Conservation (phyloP, 2,113 vertebrate genomes). For the Zingel zingel region DNA sequence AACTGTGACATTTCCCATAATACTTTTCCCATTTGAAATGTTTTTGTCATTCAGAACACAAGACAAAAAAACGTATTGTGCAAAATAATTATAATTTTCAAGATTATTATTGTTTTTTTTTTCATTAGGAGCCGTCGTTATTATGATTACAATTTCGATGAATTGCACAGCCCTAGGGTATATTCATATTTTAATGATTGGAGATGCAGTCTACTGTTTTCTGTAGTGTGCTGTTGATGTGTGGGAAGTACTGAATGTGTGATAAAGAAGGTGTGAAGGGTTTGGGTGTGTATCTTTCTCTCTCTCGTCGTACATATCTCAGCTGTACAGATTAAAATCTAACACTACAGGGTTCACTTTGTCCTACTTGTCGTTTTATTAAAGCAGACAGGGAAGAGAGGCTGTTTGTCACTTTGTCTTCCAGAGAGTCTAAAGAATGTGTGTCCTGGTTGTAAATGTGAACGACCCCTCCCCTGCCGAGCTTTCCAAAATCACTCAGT, state of each 20-base stretch:
- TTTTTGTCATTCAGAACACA: too few relatives aligned
- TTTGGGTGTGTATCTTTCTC: not conserved
- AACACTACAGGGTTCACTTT: not conserved
- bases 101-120: too few relatives aligned
- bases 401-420: slow-evolving; percentile 28
- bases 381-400: slow-evolving; percentile 7
- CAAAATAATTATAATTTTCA: too few relatives aligned
- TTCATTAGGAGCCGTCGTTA: too few relatives aligned
- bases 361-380: not conserved
- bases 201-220: not conserved
- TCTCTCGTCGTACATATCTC: not conserved
- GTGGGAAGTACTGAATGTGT: not conserved
- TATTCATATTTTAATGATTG: not conserved
- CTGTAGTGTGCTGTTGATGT: not conserved
- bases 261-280: not conserved
- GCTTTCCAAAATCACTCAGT: slow-evolving; percentile 29
- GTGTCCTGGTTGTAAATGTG: slow-evolving; percentile 54
- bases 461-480: not conserved
- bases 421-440: slow-evolving; percentile 10
- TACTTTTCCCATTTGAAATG: too few relatives aligned
- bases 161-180: not conserved
- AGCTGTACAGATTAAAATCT: not conserved
- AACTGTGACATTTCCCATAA: too few relatives aligned
- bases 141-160: too few relatives aligned
- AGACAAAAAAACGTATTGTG: too few relatives aligned